Evolutionary conservation across 2,797 vertebrate species (phyloP), one percentile per base, ranked within the genome.

Genomic region (Rachycentron canadum): DNA sequence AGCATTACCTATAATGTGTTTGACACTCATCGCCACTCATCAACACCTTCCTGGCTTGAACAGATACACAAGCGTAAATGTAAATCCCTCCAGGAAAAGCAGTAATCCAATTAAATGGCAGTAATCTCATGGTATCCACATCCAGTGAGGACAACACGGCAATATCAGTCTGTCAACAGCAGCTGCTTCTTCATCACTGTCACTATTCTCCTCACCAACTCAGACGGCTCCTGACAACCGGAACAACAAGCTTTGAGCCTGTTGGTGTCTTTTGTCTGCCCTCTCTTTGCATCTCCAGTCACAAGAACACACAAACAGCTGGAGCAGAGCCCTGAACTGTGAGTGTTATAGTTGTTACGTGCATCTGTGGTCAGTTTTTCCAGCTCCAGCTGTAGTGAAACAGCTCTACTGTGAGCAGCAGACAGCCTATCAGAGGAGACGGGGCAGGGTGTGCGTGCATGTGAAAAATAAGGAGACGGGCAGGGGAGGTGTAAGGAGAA

Each of bases 361-460:
- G 74, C 17, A 68, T 60, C 70, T 88, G 79, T 80, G 87, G 87
- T 91, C 90, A 92, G 28, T 86, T 92, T 92, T 92, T 93, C 87
- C 88, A 92, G 82, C 79, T 80, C 70, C 76, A 85, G 88, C 86
- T 85, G 87, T 55, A 69, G 71, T 75, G 68, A 70, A 86, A 71
- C 40, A 56, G 68, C 74, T 73, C 72, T 38, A 21, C 77, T 68
- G 43, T 55, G 47, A 83, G 56, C 62, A 65, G 75, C 56, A 47
- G 61, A 62, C 77, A 86, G 74, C 81, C 82, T 50, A 85, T 91
- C 57, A 86, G 63, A 23, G 63, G 43, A 58, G 73, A 71, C 73
- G 69, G 82, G 83, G 73, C 61, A 58, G 52, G 34, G 61, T n/a
- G 53, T 41, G 68, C 4, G 41, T 45, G 45, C 58, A 6, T 57